A percentile compares a stretch with the other conserved stretches of the same genome.
phyloP scores from a whole-genome alignment of 1,140 invertebrate species.

The Ruditapes philippinarum region DNA sequence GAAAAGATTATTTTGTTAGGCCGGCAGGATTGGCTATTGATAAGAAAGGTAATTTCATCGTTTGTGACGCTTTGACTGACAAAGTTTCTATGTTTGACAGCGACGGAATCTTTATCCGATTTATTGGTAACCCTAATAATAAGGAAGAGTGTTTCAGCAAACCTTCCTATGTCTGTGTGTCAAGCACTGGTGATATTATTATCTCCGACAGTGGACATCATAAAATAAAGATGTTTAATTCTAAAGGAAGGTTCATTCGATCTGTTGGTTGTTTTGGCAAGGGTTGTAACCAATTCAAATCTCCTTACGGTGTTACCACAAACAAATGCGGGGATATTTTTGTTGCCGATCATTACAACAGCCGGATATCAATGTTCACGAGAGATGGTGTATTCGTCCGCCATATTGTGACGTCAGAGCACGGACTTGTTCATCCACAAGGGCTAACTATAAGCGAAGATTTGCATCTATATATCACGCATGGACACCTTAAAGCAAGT shows the following conservation, averaged over 20 bases:
- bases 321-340: slow-evolving; percentile 93
- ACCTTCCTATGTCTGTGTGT: slow-evolving; percentile 72
- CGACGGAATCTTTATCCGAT: slow-evolving; percentile 35
- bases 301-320: slow-evolving; percentile 96
- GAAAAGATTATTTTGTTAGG: slow-evolving; percentile 51
- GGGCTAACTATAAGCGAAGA: slow-evolving; percentile 70
- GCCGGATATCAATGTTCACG: slow-evolving; percentile 88
- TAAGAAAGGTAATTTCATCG: slow-evolving; percentile 54
- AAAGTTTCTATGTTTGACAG: slow-evolving; percentile 61
- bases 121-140: not conserved
- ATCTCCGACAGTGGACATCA: slow-evolving; percentile 80
- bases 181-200: slow-evolving; percentile 72
- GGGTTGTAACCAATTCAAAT: slow-evolving; percentile 91
- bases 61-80: slow-evolving; percentile 61
- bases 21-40: slow-evolving; percentile 69
- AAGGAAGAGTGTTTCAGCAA: slow-evolving; percentile 55
- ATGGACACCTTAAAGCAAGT: slow-evolving; percentile 70
- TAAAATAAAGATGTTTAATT: slow-evolving; percentile 76
- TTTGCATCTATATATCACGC: slow-evolving; percentile 59
- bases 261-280: slow-evolving; percentile 92
- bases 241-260: slow-evolving; percentile 76
- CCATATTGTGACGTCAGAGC: slow-evolving; percentile 71
- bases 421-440: slow-evolving; percentile 74
- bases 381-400: slow-evolving; percentile 71
- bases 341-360: slow-evolving; percentile 96